Evolutionary conservation across 2,113 vertebrate genomes (phyloP).

Genomic region (Amphiprion percula): DNA sequence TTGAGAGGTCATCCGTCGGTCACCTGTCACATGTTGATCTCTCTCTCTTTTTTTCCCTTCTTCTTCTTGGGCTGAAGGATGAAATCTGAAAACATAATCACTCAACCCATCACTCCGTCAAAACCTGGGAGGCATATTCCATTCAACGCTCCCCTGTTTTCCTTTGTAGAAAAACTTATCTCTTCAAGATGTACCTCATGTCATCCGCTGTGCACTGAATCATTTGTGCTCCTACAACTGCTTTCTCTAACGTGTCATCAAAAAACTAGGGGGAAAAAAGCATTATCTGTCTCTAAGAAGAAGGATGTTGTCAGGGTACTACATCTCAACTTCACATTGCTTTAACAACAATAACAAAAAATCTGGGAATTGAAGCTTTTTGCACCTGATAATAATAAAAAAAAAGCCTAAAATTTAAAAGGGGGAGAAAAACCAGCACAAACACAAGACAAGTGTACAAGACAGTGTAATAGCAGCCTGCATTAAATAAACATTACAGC

Average conservation of each 20-base stretch:
- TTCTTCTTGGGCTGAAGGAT: constrained; percentile 2
- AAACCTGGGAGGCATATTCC: background rate
- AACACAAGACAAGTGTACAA: background rate
- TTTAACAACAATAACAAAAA: constrained; percentile 5
- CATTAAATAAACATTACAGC: constrained; percentile 46
- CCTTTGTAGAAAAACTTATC: constrained; percentile 24
- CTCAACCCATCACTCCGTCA: constrained; percentile 28
- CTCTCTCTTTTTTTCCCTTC: background rate
- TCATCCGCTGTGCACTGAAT: constrained; percentile 33
- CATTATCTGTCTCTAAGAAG: constrained; percentile 20
- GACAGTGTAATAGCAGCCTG: background rate
- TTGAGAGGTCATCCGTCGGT: constrained; percentile 33
- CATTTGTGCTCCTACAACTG: constrained; percentile 28
- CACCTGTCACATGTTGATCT: background rate
- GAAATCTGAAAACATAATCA: constrained; percentile 36
- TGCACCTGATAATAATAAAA: constrained; percentile 27
- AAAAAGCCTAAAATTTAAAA: constrained; percentile 16
- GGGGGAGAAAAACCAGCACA: background rate
- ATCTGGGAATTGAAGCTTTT: constrained; percentile 36
- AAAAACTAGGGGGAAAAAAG: background rate
- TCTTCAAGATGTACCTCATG: constrained; percentile 26
- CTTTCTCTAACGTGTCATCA: constrained; percentile 29
- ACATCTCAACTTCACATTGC: constrained; percentile 30
- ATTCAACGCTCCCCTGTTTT: constrained; percentile 10
- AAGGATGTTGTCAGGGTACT: constrained; percentile 34